A percentile compares a stretch with the other conserved stretches of the same genome.
These are phyloP conservation scores for Pollicipes pollicipes DNA, from an alignment of 1,140 invertebrate species.

Conservation along the genomic window DNA sequence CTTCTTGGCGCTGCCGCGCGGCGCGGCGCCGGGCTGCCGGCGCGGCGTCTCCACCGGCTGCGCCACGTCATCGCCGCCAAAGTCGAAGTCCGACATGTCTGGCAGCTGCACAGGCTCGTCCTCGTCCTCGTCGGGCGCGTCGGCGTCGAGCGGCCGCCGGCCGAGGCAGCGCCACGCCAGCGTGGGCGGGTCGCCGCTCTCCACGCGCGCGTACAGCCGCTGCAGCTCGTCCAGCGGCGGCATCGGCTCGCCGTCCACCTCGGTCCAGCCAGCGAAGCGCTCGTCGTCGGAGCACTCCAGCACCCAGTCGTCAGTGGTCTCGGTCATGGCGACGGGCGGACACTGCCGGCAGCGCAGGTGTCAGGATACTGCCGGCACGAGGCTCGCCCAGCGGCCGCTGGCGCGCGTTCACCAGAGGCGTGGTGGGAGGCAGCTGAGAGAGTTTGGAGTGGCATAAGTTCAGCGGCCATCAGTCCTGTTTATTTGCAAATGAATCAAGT, in stretches of 20 bases:
- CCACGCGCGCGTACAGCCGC: neutral
- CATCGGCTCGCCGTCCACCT: neutral
- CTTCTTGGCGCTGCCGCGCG: constrained; percentile 3
- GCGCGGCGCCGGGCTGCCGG: neutral
- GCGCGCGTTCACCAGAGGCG: no score
- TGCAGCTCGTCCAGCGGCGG: neutral
- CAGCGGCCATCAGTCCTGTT: no score
- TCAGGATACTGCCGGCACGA: no score
- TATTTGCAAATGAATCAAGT: no score
- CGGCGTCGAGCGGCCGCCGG: neutral
- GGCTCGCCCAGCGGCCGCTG: no score
- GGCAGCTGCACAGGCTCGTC: neutral
- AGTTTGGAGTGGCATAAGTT: no score
- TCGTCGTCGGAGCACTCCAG: neutral
- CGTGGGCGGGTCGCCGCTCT: neutral
- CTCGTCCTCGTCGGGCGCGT: neutral
- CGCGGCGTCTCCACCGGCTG: neutral
- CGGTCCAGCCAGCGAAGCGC: neutral
- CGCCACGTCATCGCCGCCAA: neutral
- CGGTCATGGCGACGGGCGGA: no score
- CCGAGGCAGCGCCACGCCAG: neutral
- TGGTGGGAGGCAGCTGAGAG: no score
- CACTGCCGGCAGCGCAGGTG: no score
- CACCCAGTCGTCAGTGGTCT: neutral
- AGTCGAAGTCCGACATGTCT: constrained; percentile 1